Base-by-base conservation (phyloP, 2,797 vertebrate species). In the Chelidonichthys spinosus region DNA sequence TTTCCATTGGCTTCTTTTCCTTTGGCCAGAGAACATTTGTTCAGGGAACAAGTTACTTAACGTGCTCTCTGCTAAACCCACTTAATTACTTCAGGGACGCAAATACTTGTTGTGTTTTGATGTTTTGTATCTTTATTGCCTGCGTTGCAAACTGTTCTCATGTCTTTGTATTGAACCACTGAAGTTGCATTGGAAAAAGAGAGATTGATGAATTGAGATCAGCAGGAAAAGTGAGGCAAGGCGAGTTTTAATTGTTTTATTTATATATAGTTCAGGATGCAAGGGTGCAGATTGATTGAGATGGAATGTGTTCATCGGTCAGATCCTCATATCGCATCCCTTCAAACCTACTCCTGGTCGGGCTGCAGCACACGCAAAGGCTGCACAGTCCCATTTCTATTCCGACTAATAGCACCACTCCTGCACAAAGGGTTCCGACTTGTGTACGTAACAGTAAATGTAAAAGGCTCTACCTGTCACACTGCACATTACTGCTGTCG, bases 331-430 rank as follows among this genome's bases (percentile, higher is more conserved):
- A 63, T 82, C 66, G 64, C 4, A 35, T 17, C 81, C 78, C 79
- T 87, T 88, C 70, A 82, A 66, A 79, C 74, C 65, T 55, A 5
- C 74, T 71, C 56, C 83, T 88, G 80, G 85, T 86, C 79, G 78
- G 65, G 76, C 78, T 69, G 72, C 86, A 73, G 56, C 60, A 42
- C 68, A 80, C 80, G 82, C 53, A 72, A 72, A 76, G 54, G 54
- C 76, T 37, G 2, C 66, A 62, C 78, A 61, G 74, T 55, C 67
- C 72, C 74, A 67, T 52, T 65, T 71, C 58, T 56, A 78, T 81
- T 79, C 67, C 71, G 7, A 69, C 68, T 72, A 68, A 87, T 75
- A 56, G 76, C 69, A 56, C 67, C 76, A 68, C 64, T 69, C 63
- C 74, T 74, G 77, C 79, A 69, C 63, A 53, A 62, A 61, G 60